A percentile compares a stretch with the other conserved stretches of the same genome.
Conservation (phyloP, 1,140 invertebrate species). For the Drosophila kepulauana region DNA sequence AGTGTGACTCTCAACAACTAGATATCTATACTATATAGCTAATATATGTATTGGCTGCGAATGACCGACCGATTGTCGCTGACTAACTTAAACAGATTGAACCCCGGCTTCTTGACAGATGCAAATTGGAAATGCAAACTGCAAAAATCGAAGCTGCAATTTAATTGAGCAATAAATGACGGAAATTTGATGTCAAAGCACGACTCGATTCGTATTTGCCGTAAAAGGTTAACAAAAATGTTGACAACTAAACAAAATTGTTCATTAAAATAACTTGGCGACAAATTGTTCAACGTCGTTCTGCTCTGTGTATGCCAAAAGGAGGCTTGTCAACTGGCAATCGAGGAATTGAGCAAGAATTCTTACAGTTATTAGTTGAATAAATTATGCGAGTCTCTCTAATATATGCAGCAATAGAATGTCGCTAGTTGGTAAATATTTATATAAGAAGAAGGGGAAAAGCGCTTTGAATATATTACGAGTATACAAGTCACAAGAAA, state of each 20-base stretch:
- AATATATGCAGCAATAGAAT: conserved; percentile 3
- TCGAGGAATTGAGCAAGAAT: conserved; percentile 2
- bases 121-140: conserved; percentile 61
- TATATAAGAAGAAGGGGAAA: background rate
- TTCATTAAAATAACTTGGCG: conserved; percentile 67
- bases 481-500: background rate
- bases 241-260: conserved; percentile 55
- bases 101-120: conserved; percentile 19
- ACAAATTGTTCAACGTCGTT: conserved; percentile 57
- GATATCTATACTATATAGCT: background rate
- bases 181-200: conserved; percentile 53
- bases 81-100: conserved; percentile 26
- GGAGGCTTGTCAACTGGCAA: conserved; percentile 33
- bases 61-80: conserved; percentile 43
- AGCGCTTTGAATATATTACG: background rate
- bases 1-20: conserved; percentile 3
- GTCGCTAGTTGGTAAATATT: background rate
- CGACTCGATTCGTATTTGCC: conserved; percentile 26
- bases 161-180: conserved; percentile 81
- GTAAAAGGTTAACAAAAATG: conserved; percentile 32
- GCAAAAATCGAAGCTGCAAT: conserved; percentile 51
- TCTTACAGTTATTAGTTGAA: conserved; percentile 6
- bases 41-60: conserved; percentile 14
- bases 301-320: background rate
- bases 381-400: conserved; percentile 10